Evolutionary conservation across 1,140 invertebrate species (phyloP).

Genomic region (Drosophila subpulchrella): DNA sequence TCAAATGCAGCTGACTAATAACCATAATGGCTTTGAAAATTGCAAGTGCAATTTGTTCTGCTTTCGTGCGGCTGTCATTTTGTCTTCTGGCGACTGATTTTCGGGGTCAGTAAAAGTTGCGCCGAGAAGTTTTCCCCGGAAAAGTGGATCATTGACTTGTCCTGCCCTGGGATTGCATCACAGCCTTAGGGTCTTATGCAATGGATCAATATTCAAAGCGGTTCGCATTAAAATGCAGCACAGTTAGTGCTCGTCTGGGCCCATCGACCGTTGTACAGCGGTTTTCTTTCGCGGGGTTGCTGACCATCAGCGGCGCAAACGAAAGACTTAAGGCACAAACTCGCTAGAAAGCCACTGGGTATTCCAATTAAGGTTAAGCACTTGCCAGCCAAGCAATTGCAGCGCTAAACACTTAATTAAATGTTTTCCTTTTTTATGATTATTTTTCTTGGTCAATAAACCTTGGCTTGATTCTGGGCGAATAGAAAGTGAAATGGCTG

Average conservation of each 20-base stretch:
- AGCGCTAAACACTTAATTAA: slow-evolving; percentile 19
- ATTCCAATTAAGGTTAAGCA: slow-evolving; percentile 39
- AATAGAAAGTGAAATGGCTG: slow-evolving; percentile 74
- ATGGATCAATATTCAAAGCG: slow-evolving; percentile 30
- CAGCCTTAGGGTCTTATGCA: slow-evolving; percentile 30
- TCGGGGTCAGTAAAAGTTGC: slow-evolving; percentile 74
- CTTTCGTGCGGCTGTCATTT: slow-evolving; percentile 61
- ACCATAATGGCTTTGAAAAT: slow-evolving; percentile 34
- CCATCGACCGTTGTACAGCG: slow-evolving; percentile 22
- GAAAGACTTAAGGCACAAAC: slow-evolving; percentile 74
- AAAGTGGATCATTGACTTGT: slow-evolving; percentile 9
- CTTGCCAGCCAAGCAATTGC: background rate
- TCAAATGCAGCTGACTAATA: slow-evolving; percentile 37
- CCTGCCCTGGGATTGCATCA: slow-evolving; percentile 24
- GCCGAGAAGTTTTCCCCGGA: slow-evolving; percentile 5
- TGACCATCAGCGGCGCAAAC: slow-evolving; percentile 53
- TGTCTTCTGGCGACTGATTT: slow-evolving; percentile 38
- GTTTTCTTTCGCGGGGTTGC: slow-evolving; percentile 14
- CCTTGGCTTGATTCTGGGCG: slow-evolving; percentile 65
- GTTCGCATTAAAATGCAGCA: slow-evolving; percentile 61
- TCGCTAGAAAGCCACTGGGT: slow-evolving; percentile 51
- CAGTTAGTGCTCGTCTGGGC: slow-evolving; percentile 14
- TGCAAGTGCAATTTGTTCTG: slow-evolving; percentile 71
- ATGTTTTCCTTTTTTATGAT: slow-evolving; percentile 15
- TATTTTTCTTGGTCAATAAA: slow-evolving; percentile 59